Evolutionary conservation across 2,797 vertebrate species (phyloP).

Genomic region (Coreius guichenoti): DNA sequence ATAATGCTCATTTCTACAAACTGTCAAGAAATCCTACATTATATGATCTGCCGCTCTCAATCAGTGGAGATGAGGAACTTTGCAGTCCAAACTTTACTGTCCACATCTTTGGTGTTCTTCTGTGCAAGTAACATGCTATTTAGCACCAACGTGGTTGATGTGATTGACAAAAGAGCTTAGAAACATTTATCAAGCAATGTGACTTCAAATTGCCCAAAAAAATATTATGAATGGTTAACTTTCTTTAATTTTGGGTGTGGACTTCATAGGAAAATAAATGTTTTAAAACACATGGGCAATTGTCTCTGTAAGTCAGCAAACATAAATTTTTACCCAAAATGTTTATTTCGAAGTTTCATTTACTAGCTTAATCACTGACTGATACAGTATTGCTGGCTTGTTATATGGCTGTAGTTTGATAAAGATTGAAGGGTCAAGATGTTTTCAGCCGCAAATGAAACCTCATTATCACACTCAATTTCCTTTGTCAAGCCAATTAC

Average conservation of each 20-base stretch:
- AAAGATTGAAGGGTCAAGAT: conserved; percentile 14
- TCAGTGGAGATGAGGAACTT: not conserved
- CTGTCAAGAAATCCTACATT: not conserved
- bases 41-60: not conserved
- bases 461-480: conserved; percentile 22
- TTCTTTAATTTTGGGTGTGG: not conserved
- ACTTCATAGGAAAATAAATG: not conserved
- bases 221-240: not conserved
- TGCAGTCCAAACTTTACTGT: not conserved
- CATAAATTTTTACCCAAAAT: not conserved
- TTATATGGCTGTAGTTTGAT: not conserved
- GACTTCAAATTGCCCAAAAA: not conserved
- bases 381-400: not conserved
- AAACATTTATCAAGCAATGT: not conserved
- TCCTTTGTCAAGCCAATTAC: not conserved
- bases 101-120: not conserved
- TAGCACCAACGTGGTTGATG: not conserved
- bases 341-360: not conserved
- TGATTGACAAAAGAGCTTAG: not conserved
- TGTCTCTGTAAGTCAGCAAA: not conserved
- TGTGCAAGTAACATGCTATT: not conserved
- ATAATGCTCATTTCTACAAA: not conserved
- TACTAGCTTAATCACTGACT: not conserved
- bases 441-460: conserved; percentile 43
- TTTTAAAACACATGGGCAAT: not conserved